Evolutionary conservation across 2,888 invertebrate genomes (phyloP).

Genomic region (Drosophila putrida): DNA sequence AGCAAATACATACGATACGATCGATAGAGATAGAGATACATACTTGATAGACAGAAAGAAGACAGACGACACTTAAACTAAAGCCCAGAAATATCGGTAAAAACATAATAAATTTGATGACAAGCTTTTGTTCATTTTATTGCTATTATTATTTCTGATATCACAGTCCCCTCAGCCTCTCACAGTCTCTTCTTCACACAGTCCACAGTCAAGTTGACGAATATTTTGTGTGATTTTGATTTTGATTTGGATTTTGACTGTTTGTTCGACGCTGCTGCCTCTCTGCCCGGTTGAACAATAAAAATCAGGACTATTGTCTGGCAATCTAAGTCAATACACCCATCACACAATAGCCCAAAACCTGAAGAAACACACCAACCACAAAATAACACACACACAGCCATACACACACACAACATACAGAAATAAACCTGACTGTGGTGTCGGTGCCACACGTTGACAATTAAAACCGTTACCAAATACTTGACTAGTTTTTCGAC

Average conservation of each 20-base stretch:
- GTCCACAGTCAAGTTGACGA: neutral
- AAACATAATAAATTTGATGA: conserved; percentile 77
- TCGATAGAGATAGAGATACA: conserved; percentile 24
- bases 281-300: conserved; percentile 50
- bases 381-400: neutral
- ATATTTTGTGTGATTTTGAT: conserved; percentile 11
- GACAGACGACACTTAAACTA: conserved; percentile 52
- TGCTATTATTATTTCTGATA: conserved; percentile 64
- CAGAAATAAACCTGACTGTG: conserved; percentile 17
- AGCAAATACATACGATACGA: neutral
- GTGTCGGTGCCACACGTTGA: conserved; percentile 37
- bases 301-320: conserved; percentile 76
- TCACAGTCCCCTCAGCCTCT: conserved; percentile 4
- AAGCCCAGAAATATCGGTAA: conserved; percentile 68
- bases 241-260: conserved; percentile 8
- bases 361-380: conserved; percentile 18
- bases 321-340: conserved; percentile 68
- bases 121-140: conserved; percentile 69
- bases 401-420: conserved; percentile 2
- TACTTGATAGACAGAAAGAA: conserved; percentile 39
- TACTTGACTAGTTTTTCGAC: conserved; percentile 54
- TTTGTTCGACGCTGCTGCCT: conserved; percentile 5
- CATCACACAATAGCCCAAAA: conserved; percentile 48
- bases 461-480: conserved; percentile 75
- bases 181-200: neutral